A percentile compares a stretch with the other conserved stretches of the same genome.
Conservation (phyloP, 2,113 vertebrate species). For the Tinamus guttatus region DNA sequence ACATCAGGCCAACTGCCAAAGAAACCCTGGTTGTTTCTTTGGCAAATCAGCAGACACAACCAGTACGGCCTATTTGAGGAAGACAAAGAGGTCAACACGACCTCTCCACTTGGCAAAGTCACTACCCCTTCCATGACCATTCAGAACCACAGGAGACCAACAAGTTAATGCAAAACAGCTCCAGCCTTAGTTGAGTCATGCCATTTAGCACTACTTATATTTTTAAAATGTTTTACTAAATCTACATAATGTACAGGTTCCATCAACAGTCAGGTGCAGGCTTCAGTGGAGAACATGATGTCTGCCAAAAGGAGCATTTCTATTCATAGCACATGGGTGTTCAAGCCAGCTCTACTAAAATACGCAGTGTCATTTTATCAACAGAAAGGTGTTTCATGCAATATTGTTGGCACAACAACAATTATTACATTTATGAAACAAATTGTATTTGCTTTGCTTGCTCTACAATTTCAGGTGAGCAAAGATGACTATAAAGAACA, state of each 20-base stretch:
- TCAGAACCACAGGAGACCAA: neutral
- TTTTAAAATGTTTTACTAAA: neutral
- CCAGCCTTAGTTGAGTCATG: accelerated
- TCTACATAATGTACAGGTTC: neutral
- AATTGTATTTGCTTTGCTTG: neutral
- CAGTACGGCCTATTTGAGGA: neutral
- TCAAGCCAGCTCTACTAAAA: neutral
- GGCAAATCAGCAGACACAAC: neutral
- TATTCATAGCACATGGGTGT: neutral
- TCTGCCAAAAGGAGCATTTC: neutral
- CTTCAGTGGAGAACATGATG: neutral
- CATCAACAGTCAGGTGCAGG: neutral
- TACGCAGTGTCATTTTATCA: neutral
- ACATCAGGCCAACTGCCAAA: neutral
- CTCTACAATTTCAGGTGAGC: neutral
- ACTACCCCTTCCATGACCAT: neutral
- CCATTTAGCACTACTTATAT: neutral
- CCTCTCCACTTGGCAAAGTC: neutral
- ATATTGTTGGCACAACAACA: neutral
- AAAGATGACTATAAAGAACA: neutral
- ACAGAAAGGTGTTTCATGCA: neutral
- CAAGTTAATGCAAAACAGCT: neutral
- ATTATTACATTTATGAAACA: neutral
- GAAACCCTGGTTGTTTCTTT: neutral
- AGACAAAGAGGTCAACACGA: neutral